A percentile compares a stretch with the other conserved stretches of the same genome.
Evolutionary conservation across 2,113 vertebrate species (phyloP).

Genomic region (Hemiprocne comata): DNA sequence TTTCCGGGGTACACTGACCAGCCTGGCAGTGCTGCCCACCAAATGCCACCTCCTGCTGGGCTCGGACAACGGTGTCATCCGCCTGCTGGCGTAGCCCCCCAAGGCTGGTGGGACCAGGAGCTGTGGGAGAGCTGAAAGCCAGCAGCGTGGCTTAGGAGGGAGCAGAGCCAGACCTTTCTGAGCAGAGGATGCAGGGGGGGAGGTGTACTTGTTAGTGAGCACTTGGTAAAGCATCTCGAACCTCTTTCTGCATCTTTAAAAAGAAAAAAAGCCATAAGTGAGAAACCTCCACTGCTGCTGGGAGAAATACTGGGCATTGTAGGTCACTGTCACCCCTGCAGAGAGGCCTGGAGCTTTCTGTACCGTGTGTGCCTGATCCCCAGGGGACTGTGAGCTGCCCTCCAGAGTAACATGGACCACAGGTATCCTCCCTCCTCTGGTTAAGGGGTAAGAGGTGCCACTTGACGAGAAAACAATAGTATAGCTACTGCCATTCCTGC

Average conservation of each 20-base stretch:
- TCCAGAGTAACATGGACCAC: not conserved
- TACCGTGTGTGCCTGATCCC: constrained; percentile 68
- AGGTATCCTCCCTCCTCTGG: not conserved
- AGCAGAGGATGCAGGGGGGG: not conserved
- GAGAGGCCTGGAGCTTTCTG: constrained; percentile 43
- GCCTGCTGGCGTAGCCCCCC: constrained; percentile 86
- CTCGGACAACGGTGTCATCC: constrained; percentile 91
- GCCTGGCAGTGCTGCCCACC: constrained; percentile 91
- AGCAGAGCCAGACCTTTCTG: not conserved
- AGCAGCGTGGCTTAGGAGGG: not conserved
- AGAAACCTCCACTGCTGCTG: constrained; percentile 50
- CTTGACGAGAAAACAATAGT: not conserved
- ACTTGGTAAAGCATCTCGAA: not conserved
- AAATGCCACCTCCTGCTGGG: constrained; percentile 95
- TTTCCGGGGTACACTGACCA: constrained; percentile 94
- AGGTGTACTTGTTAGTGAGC: not conserved
- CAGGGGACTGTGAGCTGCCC: constrained; percentile 44
- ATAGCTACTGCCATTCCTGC: constrained; percentile 33
- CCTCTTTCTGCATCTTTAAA: not conserved
- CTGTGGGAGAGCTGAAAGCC: not conserved
- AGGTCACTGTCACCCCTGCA: constrained; percentile 66
- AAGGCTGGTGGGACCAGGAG: not conserved
- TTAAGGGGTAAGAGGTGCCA: not conserved
- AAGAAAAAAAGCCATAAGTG: constrained; percentile 54
- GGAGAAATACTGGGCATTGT: constrained; percentile 33